These are phyloP conservation scores for Gambusia affinis DNA, from an alignment of 2,113 vertebrate genomes.

Conservation along the genomic window DNA sequence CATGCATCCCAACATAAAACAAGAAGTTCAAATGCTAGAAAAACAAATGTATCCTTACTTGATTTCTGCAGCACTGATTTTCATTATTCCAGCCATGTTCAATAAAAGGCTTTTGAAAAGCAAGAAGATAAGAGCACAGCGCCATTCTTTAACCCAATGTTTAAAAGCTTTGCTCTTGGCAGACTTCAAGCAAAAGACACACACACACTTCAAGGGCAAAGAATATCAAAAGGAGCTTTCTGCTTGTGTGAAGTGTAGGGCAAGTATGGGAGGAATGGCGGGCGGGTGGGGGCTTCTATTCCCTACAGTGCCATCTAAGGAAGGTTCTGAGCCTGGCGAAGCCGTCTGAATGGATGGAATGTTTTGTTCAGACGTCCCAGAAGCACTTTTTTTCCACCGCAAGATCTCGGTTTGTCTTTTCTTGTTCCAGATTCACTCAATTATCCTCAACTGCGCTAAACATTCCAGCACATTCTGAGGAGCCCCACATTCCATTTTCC, in stretches of 20 bases:
- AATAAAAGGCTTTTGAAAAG: background rate
- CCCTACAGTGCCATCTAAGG: conserved; percentile 71
- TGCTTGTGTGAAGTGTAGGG: conserved; percentile 20
- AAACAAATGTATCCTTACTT: background rate
- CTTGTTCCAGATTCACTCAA: conserved; percentile 86
- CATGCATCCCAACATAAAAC: background rate
- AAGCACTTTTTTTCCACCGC: conserved; percentile 79
- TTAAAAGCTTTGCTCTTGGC: conserved; percentile 31
- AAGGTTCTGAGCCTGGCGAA: conserved; percentile 68
- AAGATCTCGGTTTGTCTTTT: conserved; percentile 82
- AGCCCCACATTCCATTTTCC: conserved; percentile 80
- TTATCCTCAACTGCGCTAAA: conserved; percentile 81
- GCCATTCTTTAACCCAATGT: background rate
- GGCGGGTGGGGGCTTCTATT: conserved; percentile 36
- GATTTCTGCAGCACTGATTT: background rate
- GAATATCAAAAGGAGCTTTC: conserved; percentile 23
- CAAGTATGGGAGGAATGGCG: conserved; percentile 30
- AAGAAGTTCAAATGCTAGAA: background rate
- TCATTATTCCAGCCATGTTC: background rate
- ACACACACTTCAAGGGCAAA: conserved; percentile 26
- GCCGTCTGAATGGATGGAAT: conserved; percentile 78
- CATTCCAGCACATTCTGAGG: conserved; percentile 81
- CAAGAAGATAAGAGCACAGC: conserved; percentile 8
- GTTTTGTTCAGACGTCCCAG: conserved; percentile 79
- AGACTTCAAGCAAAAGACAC: conserved; percentile 22